phyloP scores from a whole-genome alignment of 23 tunicate species.

The Ascidia mentula region DNA sequence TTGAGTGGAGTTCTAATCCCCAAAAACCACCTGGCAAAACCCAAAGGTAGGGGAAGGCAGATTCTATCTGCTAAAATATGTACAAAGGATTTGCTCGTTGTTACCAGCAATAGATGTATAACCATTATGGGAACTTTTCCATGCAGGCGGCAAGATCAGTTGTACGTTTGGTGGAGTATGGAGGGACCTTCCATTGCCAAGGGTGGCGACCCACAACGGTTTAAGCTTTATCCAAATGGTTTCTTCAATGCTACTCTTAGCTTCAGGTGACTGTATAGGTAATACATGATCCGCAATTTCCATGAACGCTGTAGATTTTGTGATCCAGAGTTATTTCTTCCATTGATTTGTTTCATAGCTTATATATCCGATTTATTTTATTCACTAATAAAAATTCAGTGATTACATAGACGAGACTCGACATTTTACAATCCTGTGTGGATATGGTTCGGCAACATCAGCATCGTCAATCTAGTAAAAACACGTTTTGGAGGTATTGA shows the following conservation, averaged over 20 bases:
- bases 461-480: neutral
- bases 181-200: neutral
- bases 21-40: neutral
- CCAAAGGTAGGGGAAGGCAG: neutral
- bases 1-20: neutral
- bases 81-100: neutral
- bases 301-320: neutral
- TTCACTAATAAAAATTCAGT: too few species aligned
- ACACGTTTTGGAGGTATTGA: neutral
- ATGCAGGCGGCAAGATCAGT: neutral
- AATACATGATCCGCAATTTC: neutral
- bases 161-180: neutral
- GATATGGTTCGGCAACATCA: neutral
- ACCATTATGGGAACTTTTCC: neutral
- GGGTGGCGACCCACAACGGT: neutral
- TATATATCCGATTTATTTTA: too few species aligned
- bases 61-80: too few species aligned
- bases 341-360: too few species aligned
- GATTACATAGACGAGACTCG: neutral
- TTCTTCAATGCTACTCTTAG: neutral
- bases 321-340: neutral
- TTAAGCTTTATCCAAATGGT: neutral
- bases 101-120: neutral
- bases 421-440: neutral
- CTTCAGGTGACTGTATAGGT: neutral